A percentile compares a stretch with the other conserved stretches of the same genome.
phyloP scores from a whole-genome alignment of 37 sponge, comb jelly and placozoan species.

The Hormiphora californensis region DNA sequence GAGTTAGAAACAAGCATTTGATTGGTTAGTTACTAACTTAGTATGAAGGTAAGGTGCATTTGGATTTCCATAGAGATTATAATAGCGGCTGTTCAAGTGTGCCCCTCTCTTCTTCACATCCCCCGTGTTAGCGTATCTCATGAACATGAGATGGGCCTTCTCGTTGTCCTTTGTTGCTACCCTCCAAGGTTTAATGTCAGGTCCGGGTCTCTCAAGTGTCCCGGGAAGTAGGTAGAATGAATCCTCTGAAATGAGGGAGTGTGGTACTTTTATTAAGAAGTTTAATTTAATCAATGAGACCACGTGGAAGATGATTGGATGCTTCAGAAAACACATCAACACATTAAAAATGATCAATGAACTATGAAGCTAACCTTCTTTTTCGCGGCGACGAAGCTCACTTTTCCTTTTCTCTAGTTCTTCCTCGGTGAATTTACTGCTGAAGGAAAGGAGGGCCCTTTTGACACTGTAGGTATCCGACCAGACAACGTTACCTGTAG shows the following conservation, averaged over 20 bases:
- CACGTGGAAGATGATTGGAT: too few relatives aligned
- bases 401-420: constrained; percentile 20
- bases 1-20: neutral
- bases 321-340: too few relatives aligned
- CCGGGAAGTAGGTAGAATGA: constrained; percentile 28
- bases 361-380: constrained; percentile 34
- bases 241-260: neutral
- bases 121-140: constrained; percentile 31
- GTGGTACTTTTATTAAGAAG: neutral
- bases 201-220: neutral
- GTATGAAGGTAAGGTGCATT: constrained; percentile 1
- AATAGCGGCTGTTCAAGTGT: constrained; percentile 8
- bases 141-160: constrained; percentile 33
- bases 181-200: constrained; percentile 21
- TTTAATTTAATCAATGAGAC: neutral
- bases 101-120: constrained; percentile 12
- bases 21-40: neutral
- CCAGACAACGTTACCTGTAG: constrained; percentile 68
- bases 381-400: constrained; percentile 23
- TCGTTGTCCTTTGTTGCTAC: neutral
- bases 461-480: constrained; percentile 61
- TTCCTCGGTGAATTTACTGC: constrained; percentile 36
- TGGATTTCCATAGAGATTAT: constrained; percentile 38
- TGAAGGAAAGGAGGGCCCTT: constrained; percentile 59
- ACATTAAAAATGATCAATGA: too few relatives aligned